Evolutionary conservation across 2,888 invertebrate genomes (phyloP), one percentile per base, ranked within the genome.

Genomic region (Acronicta alni): DNA sequence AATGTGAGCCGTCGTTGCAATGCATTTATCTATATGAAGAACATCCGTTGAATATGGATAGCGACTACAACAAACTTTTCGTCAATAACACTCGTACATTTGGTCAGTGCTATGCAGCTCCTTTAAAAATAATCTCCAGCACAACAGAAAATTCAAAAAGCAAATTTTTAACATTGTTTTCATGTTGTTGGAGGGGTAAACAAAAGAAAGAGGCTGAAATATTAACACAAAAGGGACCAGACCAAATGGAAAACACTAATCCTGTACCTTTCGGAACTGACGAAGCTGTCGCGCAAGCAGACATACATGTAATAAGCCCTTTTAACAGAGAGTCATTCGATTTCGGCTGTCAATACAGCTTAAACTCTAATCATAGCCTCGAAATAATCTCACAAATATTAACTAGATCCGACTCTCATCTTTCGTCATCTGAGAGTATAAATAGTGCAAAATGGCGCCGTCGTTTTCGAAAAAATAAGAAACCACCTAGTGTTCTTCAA

Each of bases 331-430:
- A 65, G 37, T 44, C 55, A n/a, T 73, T 68, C 15, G 81, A 87
- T 59, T 84, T 86, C 48, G 73, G 80, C n/a, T 85, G 84, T 65
- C 88, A 88, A 55, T 79, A 81, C 62, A 84, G 81, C 58, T 37
- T 79, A 15, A 75, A 79, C 41, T 87, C 89, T 0, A 84, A 77
- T 49, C 81, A 82, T 30, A 89, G 89, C 58, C 58, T 86, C 17
- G 88, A 89, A 75, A 84, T 87, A 26, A 75, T 75, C 8, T 86
- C 88, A 17, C 84, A 86, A 37, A 60, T 79, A 44, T 62, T 88
- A 26, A 84, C 82, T 9, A 79, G 69, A 52, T 85, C 88, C 3
- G 58, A 57, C 7, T 87, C 87, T 12, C 70, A 78, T 23, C 23
- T 74, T 18, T 80, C 84, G 3, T 82, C 83, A 8, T 46, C 69